Conservation (phyloP, 2,113 vertebrate species). For the Rana temporaria region DNA sequence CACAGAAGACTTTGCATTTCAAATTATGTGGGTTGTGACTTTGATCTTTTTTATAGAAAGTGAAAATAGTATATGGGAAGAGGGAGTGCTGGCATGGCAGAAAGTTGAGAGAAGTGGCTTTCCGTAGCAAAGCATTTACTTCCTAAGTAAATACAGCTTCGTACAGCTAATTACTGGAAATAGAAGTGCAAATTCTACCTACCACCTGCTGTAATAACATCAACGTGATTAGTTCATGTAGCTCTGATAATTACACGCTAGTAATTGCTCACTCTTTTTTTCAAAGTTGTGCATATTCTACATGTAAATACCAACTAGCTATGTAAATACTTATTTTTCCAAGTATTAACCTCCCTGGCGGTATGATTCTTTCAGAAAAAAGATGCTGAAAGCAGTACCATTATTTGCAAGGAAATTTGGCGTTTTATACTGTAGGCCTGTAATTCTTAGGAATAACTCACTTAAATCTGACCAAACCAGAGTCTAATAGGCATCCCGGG, state of each 20-base stretch:
- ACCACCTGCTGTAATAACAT: not conserved
- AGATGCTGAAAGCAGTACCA: no score
- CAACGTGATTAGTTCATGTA: not conserved
- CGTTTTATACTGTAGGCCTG: no score
- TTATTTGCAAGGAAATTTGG: no score
- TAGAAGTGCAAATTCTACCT: not conserved
- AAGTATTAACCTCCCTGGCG: no score
- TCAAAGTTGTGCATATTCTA: not conserved
- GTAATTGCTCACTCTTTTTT: not conserved
- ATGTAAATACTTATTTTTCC: not conserved
- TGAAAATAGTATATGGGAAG: not conserved
- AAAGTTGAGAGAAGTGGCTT: not conserved
- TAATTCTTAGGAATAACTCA: no score
- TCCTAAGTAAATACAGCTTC: not conserved
- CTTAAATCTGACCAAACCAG: no score
- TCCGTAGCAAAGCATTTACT: not conserved
- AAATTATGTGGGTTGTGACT: slow-evolving; percentile 13
- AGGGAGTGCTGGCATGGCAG: not conserved
- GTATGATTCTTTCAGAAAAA: no score
- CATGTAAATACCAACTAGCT: not conserved
- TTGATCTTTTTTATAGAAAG: slow-evolving; percentile 38
- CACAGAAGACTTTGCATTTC: slow-evolving; percentile 6
- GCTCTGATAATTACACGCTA: slow-evolving; percentile 5
- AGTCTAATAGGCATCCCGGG: no score
- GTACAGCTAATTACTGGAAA: not conserved